Evolutionary conservation across 2,113 vertebrate species (phyloP), one percentile per base, ranked within the genome.

Genomic region (Oreotrochilus melanogaster): DNA sequence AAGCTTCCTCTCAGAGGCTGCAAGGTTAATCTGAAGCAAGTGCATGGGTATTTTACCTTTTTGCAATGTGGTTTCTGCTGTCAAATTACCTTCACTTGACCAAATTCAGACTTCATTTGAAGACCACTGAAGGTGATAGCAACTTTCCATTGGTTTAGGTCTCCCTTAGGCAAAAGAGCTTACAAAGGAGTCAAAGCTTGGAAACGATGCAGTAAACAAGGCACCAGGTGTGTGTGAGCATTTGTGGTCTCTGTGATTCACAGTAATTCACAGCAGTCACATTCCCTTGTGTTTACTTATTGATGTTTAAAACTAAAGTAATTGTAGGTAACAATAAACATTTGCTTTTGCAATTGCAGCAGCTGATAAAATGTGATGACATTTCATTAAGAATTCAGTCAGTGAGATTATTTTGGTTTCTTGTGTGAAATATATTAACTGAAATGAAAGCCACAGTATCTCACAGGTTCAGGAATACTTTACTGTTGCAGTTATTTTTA

Each of bases 301-400:
- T 88, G 51, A 71, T 33, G 28, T 61, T 95, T 83, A 60, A 92
- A 90, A 80, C 21, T 21, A 30, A 54, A 74, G 19, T 66, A 83
- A 78, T 56, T 64, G 33, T 64, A 80, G 21, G 23, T 66, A 91
- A 47, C 47, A 73, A 50, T 18, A 70, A 86, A 80, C 25, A 60
- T 61, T 90, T 88, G 53, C 23, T 71, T 88, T 87, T 64, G 28
- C 51, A 81, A 5, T 66, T 28, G 23, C 50, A 78, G 30, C 64
- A 81, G 56, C 51, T 84, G 67, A 82, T 72, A 66, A 72, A 94
- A 79, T 35, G 24, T 33, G 56, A 67, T 58, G 47, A 37, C 50
- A 48, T 89, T 96, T 94, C 72, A 71, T 76, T 90, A 86, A 79
- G 53, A 85, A 93, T 28, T 31, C 48, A 75, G 42, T 35, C 51